Percentiles rank a stretch among this genome's conserved stretches.
Conservation (phyloP, 1,140 invertebrate species). For the Formica selysi region DNA sequence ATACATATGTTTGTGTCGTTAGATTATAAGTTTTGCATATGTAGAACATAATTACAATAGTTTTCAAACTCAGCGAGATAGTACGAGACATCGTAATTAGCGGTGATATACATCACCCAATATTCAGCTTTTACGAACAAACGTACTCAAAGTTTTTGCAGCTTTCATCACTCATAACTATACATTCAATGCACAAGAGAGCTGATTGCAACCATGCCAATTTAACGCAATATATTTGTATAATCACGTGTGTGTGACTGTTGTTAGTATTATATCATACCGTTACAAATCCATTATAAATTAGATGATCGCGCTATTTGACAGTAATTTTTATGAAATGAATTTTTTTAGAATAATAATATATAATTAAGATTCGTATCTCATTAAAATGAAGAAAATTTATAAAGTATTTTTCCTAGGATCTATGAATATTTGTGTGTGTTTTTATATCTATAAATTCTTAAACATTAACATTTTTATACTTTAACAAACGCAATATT, state of each 20-base stretch:
- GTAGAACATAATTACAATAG: constrained; percentile 18
- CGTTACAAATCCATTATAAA: constrained; percentile 12
- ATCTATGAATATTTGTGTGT: too few species aligned
- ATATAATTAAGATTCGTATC: neutral
- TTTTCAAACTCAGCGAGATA: neutral
- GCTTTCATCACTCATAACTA: constrained; percentile 15
- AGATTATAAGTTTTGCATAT: neutral
- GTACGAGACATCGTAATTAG: constrained; percentile 4
- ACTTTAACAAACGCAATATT: too few species aligned
- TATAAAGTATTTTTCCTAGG: neutral
- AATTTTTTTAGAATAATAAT: neutral
- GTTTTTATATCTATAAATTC: neutral
- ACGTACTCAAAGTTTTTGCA: neutral
- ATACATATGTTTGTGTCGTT: neutral
- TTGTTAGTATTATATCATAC: neutral
- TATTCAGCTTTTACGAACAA: constrained; percentile 38
- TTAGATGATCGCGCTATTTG: neutral
- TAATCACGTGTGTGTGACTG: neutral
- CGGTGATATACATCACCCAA: neutral
- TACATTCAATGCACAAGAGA: constrained; percentile 18
- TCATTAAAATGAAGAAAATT: neutral
- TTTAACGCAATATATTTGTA: constrained; percentile 14
- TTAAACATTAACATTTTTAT: neutral
- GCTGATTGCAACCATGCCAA: constrained; percentile 14
- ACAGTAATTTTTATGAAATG: neutral